Base-by-base conservation (phyloP, 1,140 invertebrate genomes). In the Musca domestica region DNA sequence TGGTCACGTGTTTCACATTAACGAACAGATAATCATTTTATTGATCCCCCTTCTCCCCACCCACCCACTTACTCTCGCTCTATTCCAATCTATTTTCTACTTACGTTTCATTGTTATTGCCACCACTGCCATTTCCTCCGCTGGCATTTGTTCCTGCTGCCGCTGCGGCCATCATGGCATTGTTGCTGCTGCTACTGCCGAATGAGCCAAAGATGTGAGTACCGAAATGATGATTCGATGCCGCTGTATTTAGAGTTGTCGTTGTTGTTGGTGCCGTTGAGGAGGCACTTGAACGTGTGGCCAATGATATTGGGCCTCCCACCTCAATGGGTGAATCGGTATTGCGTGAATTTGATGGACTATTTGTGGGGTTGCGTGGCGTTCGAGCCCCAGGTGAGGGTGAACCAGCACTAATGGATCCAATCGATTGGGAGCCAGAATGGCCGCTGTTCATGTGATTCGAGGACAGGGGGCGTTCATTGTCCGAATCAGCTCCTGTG, bases 321-420 rank as follows among this genome's bases (percentile, higher is more conserved):
- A 82, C 80, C 71, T 82, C 80, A n/a, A 82, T 82, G 66, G 80
- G 80, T 23, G 80, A 82, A 64, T 82, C 80, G n/a, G 80, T 77
- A 65, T 81, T 77, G 6, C 78, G 76, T 1, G 80, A 80, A 20
- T 77, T 76, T 3, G 79, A 79, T 15, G 72, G 73, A 71, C 66
- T 74, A 61, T 67, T 73, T 25, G n/a, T 71, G 63, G 23, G 71
- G 58, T 72, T 71, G 17, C 69, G 71, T 48, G 67, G 66, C 4
- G 69, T 73, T 49, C 74, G 73, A 58, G 76, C 70, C 19, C 78
- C 77, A 22, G 80, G 80, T 15, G 80, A 82, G 0, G 80, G 80
- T 3, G 80, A 81, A 9, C 80, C 80, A 58, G 77, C 80, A 61
- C 80, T 81, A 6, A 82, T 80, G 12, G 80, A 81, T 65, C 78